Conservation (phyloP, 1,140 invertebrate species). For the Orchesella cincta region DNA sequence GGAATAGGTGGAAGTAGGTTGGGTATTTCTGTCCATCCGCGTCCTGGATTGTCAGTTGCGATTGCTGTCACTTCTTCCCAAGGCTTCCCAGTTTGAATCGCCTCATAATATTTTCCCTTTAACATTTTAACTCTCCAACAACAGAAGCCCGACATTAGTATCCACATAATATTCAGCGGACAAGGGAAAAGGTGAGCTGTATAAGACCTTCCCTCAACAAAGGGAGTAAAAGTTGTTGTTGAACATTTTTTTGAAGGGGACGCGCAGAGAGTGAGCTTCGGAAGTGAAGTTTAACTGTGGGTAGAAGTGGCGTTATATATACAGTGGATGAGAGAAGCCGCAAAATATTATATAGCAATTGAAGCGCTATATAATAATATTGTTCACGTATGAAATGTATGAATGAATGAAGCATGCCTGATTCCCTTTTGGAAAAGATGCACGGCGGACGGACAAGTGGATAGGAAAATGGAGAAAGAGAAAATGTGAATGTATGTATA, state of each 20-base stretch:
- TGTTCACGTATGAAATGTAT: neutral
- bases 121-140: no score
- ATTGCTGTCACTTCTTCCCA: no score
- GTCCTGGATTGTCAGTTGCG: no score
- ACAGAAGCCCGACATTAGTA: no score
- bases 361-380: neutral
- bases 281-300: neutral
- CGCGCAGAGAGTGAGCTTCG: neutral
- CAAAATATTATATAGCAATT: neutral
- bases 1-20: no score
- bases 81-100: no score
- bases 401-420: neutral
- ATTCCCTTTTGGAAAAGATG: slow-evolving; percentile 29
- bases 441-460: slow-evolving; percentile 30
- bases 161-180: no score
- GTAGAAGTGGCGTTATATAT: neutral
- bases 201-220: neutral
- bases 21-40: no score
- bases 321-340: neutral
- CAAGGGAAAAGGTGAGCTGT: neutral
- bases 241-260: neutral
- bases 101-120: no score
- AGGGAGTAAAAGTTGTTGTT: neutral
- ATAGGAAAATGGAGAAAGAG: slow-evolving; percentile 21
- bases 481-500: neutral